Evolutionary conservation across 1,140 invertebrate species (phyloP).

Genomic region (Drosophila miranda): DNA sequence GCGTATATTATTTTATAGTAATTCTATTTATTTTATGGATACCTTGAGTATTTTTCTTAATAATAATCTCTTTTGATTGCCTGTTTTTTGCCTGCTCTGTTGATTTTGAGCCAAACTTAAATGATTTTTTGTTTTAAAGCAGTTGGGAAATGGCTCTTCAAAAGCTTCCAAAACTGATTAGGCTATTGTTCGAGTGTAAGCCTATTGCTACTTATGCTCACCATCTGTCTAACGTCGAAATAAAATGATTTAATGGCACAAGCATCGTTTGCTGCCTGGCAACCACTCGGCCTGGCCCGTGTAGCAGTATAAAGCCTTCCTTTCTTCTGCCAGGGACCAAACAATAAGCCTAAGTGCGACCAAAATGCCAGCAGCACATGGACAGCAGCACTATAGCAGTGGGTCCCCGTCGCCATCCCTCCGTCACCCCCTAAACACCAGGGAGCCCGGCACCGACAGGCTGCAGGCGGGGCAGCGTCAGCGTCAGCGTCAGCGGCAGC

Average conservation of each 20-base stretch:
- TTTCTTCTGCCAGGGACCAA: slow-evolving; percentile 31
- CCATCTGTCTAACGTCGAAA: slow-evolving; percentile 35
- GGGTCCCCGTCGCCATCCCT: background rate
- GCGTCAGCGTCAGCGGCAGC: no score
- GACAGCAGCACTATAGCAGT: slow-evolving; percentile 15
- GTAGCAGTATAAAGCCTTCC: background rate
- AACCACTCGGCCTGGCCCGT: no score
- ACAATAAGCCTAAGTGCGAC: slow-evolving; percentile 64
- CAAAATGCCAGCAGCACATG: slow-evolving; percentile 44
- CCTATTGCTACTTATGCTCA: slow-evolving; percentile 11
- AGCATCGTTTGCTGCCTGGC: slow-evolving; percentile 20
- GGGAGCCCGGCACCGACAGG: background rate
- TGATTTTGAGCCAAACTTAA: no score
- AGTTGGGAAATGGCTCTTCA: background rate
- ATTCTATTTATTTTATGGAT: no score
- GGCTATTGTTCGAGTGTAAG: background rate
- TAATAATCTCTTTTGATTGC: no score
- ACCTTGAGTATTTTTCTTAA: no score
- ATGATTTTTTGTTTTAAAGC: no score
- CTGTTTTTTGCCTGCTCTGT: no score
- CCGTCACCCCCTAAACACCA: background rate
- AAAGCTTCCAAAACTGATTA: background rate
- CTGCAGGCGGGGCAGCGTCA: background rate
- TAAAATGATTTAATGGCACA: slow-evolving; percentile 49
- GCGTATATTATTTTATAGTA: no score